Evolutionary conservation across 2,113 vertebrate genomes (phyloP), one percentile per base, ranked within the genome.

Genomic region (Cepphus grylle): DNA sequence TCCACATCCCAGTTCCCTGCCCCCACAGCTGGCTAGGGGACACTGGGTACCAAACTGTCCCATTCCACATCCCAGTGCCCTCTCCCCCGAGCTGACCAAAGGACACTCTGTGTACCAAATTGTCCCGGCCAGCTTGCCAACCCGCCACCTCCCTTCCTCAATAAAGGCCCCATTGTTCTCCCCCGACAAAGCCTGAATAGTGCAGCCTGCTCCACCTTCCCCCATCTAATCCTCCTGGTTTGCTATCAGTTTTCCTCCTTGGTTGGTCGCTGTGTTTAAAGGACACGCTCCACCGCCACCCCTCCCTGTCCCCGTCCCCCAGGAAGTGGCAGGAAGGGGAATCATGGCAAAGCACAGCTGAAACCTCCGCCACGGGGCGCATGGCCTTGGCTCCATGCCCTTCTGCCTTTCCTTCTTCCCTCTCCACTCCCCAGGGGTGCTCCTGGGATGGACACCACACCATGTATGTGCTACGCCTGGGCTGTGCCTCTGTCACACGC

Each of bases 141-240:
- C 23, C 13, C 4, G 0, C 66, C 93, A 52, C 90, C 81, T 93
- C 81, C 90, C 71, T 87, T 82, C 70, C 91, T 90, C 84, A 27
- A 91, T 76, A 97, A 97, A 96, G 93, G 87, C 73, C 62, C 13
- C 87, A 96, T 96, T 97, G 96, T 97, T 94, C 86, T 90, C 40
- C 38, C 86, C 53, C 0, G 1, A 90, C 96, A 90, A 89, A 96
- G 95, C 95, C 91, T 23, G 87, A 85, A 52, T 14, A 96, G 93
- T 69, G 81, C 96, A 77, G 94, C 66, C 66, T 52, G 87, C 94
- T 95, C 96, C 96, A 90, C 96, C 96, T 96, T 96, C 91, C 81
- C 56, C 83, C 9, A 6, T n/a, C 86, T 86, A 86, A 34, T 77
- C 91, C 86, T 91, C 69, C 59, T 1, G 5, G 15, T 59, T 69